Percentiles rank a stretch among this genome's conserved stretches.
These are phyloP conservation scores for Drosophila pullipes DNA, from an alignment of 2,888 invertebrate genomes.

Conservation along the genomic window DNA sequence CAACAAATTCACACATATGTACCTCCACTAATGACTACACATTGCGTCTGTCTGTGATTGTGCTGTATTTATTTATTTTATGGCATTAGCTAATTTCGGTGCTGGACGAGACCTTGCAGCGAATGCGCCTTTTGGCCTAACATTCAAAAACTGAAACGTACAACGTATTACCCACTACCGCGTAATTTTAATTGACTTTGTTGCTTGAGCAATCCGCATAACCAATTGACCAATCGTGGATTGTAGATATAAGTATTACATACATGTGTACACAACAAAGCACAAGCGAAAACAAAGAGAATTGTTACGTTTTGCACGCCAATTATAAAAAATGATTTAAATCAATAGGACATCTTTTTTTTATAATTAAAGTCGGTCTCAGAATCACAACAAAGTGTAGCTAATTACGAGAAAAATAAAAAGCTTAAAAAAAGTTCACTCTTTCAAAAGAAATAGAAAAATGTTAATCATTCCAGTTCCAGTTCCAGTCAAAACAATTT, in stretches of 20 bases:
- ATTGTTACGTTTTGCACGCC: background rate
- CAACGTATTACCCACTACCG: conserved; percentile 32
- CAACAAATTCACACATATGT: background rate
- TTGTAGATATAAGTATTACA: conserved; percentile 11
- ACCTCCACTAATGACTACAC: background rate
- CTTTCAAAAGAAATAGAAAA: background rate
- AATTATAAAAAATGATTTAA: background rate
- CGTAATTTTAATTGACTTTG: conserved; percentile 55
- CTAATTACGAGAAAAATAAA: background rate
- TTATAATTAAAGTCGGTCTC: background rate
- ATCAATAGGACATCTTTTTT: background rate
- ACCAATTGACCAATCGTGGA: conserved; percentile 29
- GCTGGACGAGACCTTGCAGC: conserved; percentile 67
- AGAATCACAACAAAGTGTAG: background rate
- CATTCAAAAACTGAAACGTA: conserved; percentile 53
- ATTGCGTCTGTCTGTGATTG: conserved; percentile 1
- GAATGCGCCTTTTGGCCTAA: conserved; percentile 52
- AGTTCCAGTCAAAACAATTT: background rate
- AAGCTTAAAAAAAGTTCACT: background rate
- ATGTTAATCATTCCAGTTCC: background rate
- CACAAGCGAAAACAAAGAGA: background rate
- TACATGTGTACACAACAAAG: background rate
- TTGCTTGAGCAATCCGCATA: conserved; percentile 33
- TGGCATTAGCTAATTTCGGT: conserved; percentile 68
- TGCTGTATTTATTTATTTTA: conserved; percentile 47